Percentiles rank a stretch among this genome's conserved stretches.
Conservation (phyloP, 2,888 invertebrate species). For the Sepiola atlantica region DNA sequence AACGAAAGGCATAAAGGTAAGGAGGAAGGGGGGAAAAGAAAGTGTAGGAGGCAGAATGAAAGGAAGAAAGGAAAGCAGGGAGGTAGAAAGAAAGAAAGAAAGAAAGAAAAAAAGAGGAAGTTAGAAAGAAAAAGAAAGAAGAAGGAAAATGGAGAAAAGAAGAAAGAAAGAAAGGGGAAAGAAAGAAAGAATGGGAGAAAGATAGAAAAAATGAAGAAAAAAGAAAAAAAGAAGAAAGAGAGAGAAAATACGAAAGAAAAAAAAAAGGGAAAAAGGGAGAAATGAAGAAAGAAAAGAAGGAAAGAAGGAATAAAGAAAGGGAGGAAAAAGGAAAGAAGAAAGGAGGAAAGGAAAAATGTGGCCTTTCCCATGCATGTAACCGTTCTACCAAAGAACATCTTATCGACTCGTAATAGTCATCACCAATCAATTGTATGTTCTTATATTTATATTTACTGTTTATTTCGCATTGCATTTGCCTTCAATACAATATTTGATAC, state of each 20-base stretch:
- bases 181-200: too few species aligned
- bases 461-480: too few species aligned
- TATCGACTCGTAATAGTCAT: too few species aligned
- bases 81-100: not conserved
- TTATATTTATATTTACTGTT: too few species aligned
- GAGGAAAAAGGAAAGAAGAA: not conserved
- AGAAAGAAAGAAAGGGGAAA: not conserved
- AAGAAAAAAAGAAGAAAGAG: not conserved
- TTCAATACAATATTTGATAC: too few species aligned
- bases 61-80: not conserved
- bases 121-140: too few species aligned
- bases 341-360: not conserved
- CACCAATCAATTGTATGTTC: too few species aligned
- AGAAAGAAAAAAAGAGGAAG: not conserved
- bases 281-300: not conserved
- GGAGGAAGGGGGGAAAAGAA: not conserved
- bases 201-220: not conserved
- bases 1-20: not conserved
- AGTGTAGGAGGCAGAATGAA: not conserved
- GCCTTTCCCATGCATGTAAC: too few species aligned
- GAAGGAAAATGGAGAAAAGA: too few species aligned
- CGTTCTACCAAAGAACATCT: too few species aligned
- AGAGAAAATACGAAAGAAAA: not conserved
- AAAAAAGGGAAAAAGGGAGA: not conserved
- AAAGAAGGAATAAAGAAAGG: not conserved